These are phyloP conservation scores for Phaethornis superciliosus DNA, from an alignment of 2,113 vertebrate genomes.

Conservation along the genomic window DNA sequence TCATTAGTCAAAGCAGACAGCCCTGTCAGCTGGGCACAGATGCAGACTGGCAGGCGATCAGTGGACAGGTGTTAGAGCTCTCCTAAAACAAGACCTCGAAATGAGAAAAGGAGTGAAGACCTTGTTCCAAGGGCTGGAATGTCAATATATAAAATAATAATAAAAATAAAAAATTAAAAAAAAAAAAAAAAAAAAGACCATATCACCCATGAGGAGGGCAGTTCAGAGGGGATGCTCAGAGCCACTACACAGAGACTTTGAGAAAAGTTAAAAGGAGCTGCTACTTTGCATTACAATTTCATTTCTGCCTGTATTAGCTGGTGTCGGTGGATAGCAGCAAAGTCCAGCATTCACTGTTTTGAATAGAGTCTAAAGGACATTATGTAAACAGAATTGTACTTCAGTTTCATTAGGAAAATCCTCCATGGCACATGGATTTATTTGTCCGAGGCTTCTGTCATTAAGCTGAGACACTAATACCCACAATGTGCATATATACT, in stretches of 20 bases:
- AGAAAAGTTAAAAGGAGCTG: constrained; percentile 35
- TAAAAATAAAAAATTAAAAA: not conserved
- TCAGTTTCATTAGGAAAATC: constrained; percentile 70
- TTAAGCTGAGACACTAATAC: constrained; percentile 68
- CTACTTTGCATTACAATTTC: constrained; percentile 45
- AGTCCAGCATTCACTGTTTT: constrained; percentile 35
- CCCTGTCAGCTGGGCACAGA: constrained; percentile 84
- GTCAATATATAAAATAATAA: constrained; percentile 54
- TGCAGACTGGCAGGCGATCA: constrained; percentile 83
- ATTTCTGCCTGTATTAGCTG: constrained; percentile 23
- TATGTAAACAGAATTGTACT: constrained; percentile 62
- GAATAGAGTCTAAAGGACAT: constrained; percentile 60
- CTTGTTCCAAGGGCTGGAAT: constrained; percentile 78
- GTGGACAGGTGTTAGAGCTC: constrained; percentile 87
- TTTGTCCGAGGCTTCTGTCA: constrained; percentile 55
- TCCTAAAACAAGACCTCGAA: constrained; percentile 79
- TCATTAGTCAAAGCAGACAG: constrained; percentile 94
- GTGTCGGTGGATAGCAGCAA: not conserved
- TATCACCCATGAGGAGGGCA: not conserved
- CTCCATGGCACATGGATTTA: constrained; percentile 65
- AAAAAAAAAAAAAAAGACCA: not conserved
- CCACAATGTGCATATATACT: constrained; percentile 50
- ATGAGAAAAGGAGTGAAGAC: constrained; percentile 80
- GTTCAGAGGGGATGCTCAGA: constrained; percentile 52
- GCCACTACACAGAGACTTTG: not conserved